phyloP scores from a whole-genome alignment of 2,797 vertebrate species.

The Notoglanidium macrostoma region DNA sequence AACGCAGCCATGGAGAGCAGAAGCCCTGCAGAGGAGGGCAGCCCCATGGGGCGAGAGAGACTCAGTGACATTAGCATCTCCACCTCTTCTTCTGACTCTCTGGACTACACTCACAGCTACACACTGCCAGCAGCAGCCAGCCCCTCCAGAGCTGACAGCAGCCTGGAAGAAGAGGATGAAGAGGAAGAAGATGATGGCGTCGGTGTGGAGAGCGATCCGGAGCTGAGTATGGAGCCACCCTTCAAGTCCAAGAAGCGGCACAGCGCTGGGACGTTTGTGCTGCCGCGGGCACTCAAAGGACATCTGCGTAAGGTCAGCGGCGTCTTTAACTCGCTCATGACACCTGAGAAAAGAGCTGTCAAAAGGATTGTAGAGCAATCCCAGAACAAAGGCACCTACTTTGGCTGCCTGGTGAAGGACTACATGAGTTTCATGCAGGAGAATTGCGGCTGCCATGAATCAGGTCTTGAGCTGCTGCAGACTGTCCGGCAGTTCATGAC shows the following conservation, averaged over 20 bases:
- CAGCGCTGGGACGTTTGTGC: conserved; percentile 80
- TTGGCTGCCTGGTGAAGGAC: conserved; percentile 95
- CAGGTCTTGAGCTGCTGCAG: conserved; percentile 89
- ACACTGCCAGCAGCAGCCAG: conserved; percentile 71
- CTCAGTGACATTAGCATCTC: conserved; percentile 97
- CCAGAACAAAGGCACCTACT: conserved; percentile 90
- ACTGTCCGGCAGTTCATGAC: conserved; percentile 96
- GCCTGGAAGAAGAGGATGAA: conserved; percentile 78
- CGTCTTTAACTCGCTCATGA: conserved; percentile 93
- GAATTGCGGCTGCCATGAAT: conserved; percentile 91
- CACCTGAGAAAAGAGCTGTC: conserved; percentile 89
- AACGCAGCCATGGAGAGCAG: conserved; percentile 58
- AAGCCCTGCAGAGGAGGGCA: conserved; percentile 57
- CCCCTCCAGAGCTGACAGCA: conserved; percentile 72
- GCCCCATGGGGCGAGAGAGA: conserved; percentile 75
- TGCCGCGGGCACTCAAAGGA: conserved; percentile 88
- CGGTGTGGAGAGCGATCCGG: conserved; percentile 89
- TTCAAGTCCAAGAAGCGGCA: conserved; percentile 82
- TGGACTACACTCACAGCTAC: conserved; percentile 87
- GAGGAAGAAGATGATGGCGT: conserved; percentile 87
- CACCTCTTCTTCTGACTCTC: conserved; percentile 94
- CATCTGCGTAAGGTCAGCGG: conserved; percentile 91
- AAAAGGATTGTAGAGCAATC: conserved; percentile 89
- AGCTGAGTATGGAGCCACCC: conserved; percentile 83
- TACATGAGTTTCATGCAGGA: conserved; percentile 94